A percentile compares a stretch with the other conserved stretches of the same genome.
phyloP scores from a whole-genome alignment of 2,797 vertebrate species.

The Sebastes minor region DNA sequence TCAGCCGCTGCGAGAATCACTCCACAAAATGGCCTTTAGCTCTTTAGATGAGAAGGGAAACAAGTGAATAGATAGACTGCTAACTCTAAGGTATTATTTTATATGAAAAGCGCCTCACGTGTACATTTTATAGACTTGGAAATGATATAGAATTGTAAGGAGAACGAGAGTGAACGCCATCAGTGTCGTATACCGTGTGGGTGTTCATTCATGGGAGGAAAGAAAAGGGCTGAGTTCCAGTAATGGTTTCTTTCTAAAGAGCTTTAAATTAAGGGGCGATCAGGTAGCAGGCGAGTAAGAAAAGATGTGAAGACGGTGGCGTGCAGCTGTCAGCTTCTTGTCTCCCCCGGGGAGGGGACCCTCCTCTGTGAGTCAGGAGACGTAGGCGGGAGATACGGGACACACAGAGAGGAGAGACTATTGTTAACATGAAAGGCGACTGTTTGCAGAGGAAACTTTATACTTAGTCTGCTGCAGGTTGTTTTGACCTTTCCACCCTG shows the following conservation, averaged over 20 bases:
- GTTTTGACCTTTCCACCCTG: not conserved
- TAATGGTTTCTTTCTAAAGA: conserved; percentile 6
- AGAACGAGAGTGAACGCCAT: not conserved
- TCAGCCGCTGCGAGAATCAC: not conserved
- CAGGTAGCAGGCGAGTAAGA: conserved; percentile 18
- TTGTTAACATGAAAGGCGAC: conserved; percentile 45
- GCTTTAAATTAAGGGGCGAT: conserved; percentile 25
- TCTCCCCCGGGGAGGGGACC: not conserved
- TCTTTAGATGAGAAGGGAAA: not conserved
- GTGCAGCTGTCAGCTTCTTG: conserved; percentile 18
- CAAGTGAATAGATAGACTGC: not conserved
- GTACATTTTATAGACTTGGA: not conserved
- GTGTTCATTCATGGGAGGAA: not conserved
- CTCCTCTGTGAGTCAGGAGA: conserved; percentile 13
- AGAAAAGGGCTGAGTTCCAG: conserved; percentile 1
- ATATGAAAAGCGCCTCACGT: not conserved
- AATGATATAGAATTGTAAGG: not conserved
- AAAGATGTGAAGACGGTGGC: conserved; percentile 19
- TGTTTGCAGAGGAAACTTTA: conserved; percentile 31
- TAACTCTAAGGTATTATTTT: not conserved
- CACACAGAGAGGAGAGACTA: conserved; percentile 3
- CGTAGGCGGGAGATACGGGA: not conserved
- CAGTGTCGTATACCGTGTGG: not conserved
- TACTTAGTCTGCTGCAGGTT: not conserved
- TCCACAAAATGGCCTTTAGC: not conserved